Evolutionary conservation across 2,797 vertebrate genomes (phyloP), one percentile per base, ranked within the genome.

Genomic region (Neoniphon sammara): DNA sequence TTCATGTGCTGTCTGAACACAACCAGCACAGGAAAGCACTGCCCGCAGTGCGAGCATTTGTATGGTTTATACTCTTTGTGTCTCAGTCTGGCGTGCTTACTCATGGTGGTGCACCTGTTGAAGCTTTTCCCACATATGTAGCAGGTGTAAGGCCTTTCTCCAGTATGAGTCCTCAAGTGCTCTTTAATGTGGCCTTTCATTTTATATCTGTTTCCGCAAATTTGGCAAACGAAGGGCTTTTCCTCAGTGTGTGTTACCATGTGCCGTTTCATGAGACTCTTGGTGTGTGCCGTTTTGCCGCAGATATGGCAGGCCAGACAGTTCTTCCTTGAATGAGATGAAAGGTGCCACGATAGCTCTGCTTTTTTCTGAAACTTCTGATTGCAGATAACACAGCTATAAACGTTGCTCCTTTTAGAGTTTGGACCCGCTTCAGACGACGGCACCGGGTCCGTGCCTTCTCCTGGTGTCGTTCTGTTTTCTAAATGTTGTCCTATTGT

Each of bases 101-200:
- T 74, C 70, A 74, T 56, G 46, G 17, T 68, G 0, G 57, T 67
- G 3, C 68, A 78, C 8, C 75, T 46, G 65, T 70, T 83, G 75
- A 83, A 85, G 36, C 50, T 47, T 11, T 18, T 50, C 30, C 80
- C 71, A 0, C 77, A 80, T 53, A 64, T 66, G 66, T 52, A 65
- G 60, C 77, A 80, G 65, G 20, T 53, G 71, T 56, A 83, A 1
- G 77, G 77, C 34, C 72, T 78, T 25, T 81, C 80, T 14, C 69
- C 75, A 1, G 84, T 70, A 68, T 75, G 77, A 46, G 65, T 75
- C 68, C 84, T 56, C 0, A 68, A 21, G 1, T 80, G 71, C 14
- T 80, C 67, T 15, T 74, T 75, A 0, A 80, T 6, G 0, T 75
- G 74, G 1, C 56, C 15, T 27, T 78, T 77, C 36, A 66, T 21